Percentiles rank a stretch among this genome's conserved stretches.
phyloP scores from a whole-genome alignment of 2,797 vertebrate species.

The Phyllotis vaccarum region DNA sequence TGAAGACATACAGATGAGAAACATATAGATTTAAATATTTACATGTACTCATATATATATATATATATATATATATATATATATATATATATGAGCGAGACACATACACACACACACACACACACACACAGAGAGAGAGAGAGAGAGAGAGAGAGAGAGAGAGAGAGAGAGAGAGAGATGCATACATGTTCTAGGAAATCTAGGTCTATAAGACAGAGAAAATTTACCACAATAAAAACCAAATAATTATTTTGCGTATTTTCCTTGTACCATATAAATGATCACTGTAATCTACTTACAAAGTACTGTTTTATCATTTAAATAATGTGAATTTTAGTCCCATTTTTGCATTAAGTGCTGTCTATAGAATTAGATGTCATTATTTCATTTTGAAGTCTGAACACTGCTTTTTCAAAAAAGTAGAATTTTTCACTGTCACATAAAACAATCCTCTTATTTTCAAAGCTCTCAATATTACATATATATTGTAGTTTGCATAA shows the following conservation, averaged over 20 bases:
- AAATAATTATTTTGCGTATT: neutral
- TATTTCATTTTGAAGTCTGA: constrained; percentile 24
- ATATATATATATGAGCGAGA: no score
- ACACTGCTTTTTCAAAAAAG: constrained; percentile 56
- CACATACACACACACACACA: no score
- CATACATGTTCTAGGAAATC: neutral
- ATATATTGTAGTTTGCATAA: constrained; percentile 85
- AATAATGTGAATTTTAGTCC: constrained; percentile 20
- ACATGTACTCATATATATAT: neutral
- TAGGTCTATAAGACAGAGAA: neutral
- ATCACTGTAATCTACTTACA: neutral
- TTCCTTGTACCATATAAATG: neutral
- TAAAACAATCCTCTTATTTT: constrained; percentile 76
- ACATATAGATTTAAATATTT: neutral
- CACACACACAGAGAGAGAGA: no score
- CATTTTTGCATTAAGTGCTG: constrained; percentile 32
- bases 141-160: no score
- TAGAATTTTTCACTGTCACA: constrained; percentile 46
- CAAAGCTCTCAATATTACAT: constrained; percentile 83
- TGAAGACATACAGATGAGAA: neutral
- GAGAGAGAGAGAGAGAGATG: no score
- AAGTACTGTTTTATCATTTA: neutral
- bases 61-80: neutral
- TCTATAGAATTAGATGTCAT: neutral
- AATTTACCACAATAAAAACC: no score